Conservation (phyloP, 2,113 vertebrate genomes). For the Bos indicus region DNA sequence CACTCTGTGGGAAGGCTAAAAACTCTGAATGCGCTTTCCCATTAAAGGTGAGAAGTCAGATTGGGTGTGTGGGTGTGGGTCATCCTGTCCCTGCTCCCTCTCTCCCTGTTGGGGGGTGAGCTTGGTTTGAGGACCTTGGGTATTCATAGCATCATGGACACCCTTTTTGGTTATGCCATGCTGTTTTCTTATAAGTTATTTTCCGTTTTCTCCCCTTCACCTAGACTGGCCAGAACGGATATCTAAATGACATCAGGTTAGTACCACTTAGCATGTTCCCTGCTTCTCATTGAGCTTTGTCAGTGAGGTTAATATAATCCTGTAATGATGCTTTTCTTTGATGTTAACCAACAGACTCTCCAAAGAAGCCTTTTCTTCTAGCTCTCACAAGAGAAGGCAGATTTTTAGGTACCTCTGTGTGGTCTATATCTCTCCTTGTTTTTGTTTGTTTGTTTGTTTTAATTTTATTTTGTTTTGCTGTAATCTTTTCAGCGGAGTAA, state of each 20-base stretch:
- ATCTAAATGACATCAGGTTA: slow-evolving; percentile 98
- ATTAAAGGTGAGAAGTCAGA: slow-evolving; percentile 56
- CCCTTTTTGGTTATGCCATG: slow-evolving; percentile 71
- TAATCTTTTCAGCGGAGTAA: slow-evolving; percentile 82
- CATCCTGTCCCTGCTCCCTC: slow-evolving; percentile 54
- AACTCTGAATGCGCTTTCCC: slow-evolving; percentile 8
- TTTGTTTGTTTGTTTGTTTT: slow-evolving; percentile 3
- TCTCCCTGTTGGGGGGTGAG: slow-evolving; percentile 52
- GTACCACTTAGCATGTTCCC: slow-evolving; percentile 65
- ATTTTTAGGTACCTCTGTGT: slow-evolving; percentile 93
- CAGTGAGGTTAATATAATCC: slow-evolving; percentile 56
- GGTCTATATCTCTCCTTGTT: slow-evolving; percentile 50
- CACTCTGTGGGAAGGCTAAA: slow-evolving; percentile 47
- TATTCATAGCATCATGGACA: slow-evolving; percentile 63
- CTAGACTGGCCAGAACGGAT: slow-evolving; percentile 98
- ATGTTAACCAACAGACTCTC: slow-evolving; percentile 91
- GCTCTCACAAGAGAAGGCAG: slow-evolving; percentile 95
- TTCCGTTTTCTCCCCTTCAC: slow-evolving; percentile 75
- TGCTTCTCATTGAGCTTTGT: slow-evolving; percentile 55
- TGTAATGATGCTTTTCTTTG: slow-evolving; percentile 80
- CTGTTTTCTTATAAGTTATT: slow-evolving; percentile 73
- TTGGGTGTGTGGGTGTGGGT: slow-evolving; percentile 52
- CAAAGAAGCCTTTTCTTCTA: slow-evolving; percentile 95
- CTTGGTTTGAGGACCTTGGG: slow-evolving; percentile 45
- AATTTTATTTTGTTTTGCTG: slow-evolving; percentile 62